Percentiles rank a stretch among this genome's conserved stretches.
phyloP scores from a whole-genome alignment of 2,888 invertebrate species.

The Cordylochernes scorpioides region DNA sequence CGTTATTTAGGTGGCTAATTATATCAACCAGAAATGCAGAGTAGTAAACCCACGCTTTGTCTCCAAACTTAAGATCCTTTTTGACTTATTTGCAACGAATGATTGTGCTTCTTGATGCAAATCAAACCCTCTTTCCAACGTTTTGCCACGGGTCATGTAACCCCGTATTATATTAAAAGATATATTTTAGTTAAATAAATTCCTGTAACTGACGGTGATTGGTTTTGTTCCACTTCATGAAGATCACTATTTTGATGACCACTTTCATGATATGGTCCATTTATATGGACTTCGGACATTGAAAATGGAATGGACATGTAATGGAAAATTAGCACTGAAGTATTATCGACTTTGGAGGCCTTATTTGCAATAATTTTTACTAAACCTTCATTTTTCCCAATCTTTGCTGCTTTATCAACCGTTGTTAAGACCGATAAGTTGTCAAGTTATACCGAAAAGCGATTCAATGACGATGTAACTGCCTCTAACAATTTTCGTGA shows the following conservation, averaged over 20 bases:
- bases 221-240: neutral
- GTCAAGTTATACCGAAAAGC: neutral
- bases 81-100: neutral
- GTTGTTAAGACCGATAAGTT: neutral
- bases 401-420: neutral
- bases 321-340: no score
- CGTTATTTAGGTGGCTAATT: no score
- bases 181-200: neutral
- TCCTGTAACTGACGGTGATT: neutral
- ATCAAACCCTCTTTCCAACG: neutral
- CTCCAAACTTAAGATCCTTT: neutral
- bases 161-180: no score
- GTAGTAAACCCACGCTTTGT: neutral
- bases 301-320: no score
- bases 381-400: neutral
- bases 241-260: slow-evolving; percentile 1
- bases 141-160: neutral
- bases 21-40: neutral
- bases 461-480: neutral
- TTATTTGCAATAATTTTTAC: no score
- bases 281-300: neutral
- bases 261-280: neutral
- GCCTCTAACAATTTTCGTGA: neutral
- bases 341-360: no score
- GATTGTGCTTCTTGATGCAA: no score